Evolutionary conservation across 2,113 vertebrate genomes (phyloP).

Genomic region (Orycteropus afer): DNA sequence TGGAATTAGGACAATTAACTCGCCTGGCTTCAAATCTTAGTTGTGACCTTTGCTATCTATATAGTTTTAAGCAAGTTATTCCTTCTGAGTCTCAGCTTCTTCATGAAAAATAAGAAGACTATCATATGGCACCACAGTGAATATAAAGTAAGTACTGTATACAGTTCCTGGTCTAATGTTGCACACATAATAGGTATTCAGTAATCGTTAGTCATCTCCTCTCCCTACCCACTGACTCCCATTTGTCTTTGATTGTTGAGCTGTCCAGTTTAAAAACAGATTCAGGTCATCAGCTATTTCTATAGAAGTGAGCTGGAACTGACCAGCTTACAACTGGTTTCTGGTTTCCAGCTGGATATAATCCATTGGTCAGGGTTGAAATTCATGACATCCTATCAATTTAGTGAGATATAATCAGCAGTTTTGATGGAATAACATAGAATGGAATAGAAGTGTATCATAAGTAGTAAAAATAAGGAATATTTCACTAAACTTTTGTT

Average conservation of each 20-base stretch:
- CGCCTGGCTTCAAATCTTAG: conserved; percentile 3
- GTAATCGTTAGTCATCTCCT: neutral
- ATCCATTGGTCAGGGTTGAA: neutral
- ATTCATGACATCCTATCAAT: conserved; percentile 16
- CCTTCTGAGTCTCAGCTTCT: neutral
- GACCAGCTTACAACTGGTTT: neutral
- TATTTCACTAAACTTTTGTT: conserved; percentile 41
- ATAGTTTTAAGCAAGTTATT: neutral
- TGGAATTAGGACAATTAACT: neutral
- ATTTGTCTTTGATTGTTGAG: neutral
- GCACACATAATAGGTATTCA: neutral
- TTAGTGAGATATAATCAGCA: neutral
- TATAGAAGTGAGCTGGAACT: neutral
- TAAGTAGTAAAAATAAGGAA: conserved; percentile 5
- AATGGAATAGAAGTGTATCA: neutral
- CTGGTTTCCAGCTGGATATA: conserved; percentile 38
- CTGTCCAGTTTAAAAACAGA: neutral
- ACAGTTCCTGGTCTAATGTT: conserved; percentile 6
- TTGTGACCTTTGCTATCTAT: conserved; percentile 26
- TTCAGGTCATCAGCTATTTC: conserved; percentile 24
- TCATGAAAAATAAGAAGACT: neutral
- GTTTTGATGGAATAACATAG: conserved; percentile 9
- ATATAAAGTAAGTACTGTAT: conserved; percentile 11
- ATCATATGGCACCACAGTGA: neutral
- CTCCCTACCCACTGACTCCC: neutral